Base-by-base conservation (phyloP, 1,140 invertebrate genomes). In the Leptinotarsa lineolata region DNA sequence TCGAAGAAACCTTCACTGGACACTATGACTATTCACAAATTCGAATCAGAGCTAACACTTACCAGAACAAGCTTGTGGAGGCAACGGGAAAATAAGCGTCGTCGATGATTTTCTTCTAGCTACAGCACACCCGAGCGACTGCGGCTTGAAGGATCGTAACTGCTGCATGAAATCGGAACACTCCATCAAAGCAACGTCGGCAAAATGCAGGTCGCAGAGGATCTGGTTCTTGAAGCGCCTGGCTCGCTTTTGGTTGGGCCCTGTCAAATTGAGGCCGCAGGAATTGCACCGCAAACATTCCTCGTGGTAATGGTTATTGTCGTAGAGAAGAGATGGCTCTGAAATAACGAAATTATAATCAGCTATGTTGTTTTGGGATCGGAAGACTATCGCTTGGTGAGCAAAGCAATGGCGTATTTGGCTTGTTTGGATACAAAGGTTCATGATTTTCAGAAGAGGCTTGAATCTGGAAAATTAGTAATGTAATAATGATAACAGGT, bases 91-190 rank as follows among this genome's bases (percentile, higher is more conserved):
- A 82, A 97, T 96, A 77, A 97, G 89, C 4, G 95, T 97, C 48
- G 95, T 97, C 77, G 95, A 96, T 78, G 93, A 94, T 85, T 97
- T 96, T 84, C 95, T 89, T 81, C 95, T 87, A 58, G 95, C 95
- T 79, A 96, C 94, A 78, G 95, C 95, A 87, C 95, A 97, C 83
- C 95, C 95, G 83, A 97, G 88, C 81, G 94, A 95, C 88, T 97
- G 95, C 76, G 95, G 94, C 87, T 97, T 97, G 88, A 97, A 97
- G 88, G 94, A 94, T 80, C 95, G 91, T 82, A 97, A 90, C 87
- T 97, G 95, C 86, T 96, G 94, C 94, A 97, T 96, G 87, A 97
- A 97, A 89, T 97, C 95, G 72, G 94, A 95, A 87, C 93, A 95
- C 91, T 96, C 95, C 94, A 96, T 95, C 80, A 97, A 93, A 83